These are phyloP conservation scores for Amphiprion ocellaris DNA, from an alignment of 2,113 vertebrate species.

Conservation along the genomic window DNA sequence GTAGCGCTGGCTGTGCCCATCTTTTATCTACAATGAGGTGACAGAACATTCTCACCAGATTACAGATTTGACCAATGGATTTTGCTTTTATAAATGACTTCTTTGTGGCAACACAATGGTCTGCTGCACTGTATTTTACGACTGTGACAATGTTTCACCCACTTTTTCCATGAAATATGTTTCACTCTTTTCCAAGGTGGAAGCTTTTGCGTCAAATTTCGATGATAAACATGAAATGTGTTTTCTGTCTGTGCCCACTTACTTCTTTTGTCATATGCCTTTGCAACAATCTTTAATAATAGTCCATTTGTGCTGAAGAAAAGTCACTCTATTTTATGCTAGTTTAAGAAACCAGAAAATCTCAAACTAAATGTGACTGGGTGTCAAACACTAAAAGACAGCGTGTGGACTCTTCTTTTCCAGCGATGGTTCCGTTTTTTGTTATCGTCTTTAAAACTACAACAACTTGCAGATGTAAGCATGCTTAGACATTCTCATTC, in stretches of 20 bases:
- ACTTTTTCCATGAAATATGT: background rate
- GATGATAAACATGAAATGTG: background rate
- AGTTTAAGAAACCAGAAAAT: background rate
- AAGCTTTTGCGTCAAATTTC: background rate
- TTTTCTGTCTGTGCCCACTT: background rate
- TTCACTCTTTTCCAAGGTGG: background rate
- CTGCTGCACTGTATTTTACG: background rate
- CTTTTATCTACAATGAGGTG: too few species aligned
- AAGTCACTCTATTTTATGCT: background rate
- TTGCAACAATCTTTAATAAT: background rate
- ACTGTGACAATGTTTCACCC: background rate
- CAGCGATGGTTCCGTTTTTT: background rate
- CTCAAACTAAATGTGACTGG: slow-evolving; percentile 25
- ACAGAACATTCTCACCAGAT: background rate
- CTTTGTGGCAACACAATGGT: too few species aligned
- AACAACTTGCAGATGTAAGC: background rate
- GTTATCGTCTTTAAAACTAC: slow-evolving; percentile 20
- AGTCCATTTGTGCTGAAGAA: slow-evolving; percentile 14
- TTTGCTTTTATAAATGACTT: too few species aligned
- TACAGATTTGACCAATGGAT: background rate
- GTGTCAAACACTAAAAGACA: slow-evolving; percentile 32
- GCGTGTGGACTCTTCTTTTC: background rate
- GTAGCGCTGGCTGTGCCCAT: too few species aligned
- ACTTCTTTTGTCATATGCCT: slow-evolving; percentile 15
- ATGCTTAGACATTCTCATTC: background rate